These are phyloP conservation scores for Hemibagrus guttatus DNA, from an alignment of 2,797 vertebrate species.

Conservation along the genomic window DNA sequence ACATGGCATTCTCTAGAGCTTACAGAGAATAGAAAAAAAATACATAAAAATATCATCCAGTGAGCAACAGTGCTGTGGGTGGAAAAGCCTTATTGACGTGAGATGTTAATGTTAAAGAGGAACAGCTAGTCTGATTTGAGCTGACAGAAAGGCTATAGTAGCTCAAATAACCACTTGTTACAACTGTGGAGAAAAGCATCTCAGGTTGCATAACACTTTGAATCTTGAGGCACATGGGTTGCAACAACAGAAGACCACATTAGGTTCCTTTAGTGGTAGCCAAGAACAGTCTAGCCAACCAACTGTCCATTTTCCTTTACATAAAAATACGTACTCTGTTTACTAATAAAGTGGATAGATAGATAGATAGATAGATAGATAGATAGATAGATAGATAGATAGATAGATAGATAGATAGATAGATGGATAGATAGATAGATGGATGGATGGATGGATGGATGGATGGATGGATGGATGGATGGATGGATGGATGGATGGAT, in stretches of 20 bases:
- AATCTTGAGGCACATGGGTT: neutral
- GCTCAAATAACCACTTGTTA: neutral
- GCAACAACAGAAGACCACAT: neutral
- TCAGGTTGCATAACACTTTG: neutral
- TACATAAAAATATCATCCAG: too few species aligned
- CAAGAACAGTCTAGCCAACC: neutral
- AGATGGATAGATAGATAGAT: too few species aligned
- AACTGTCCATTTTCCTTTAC: neutral
- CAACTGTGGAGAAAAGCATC: neutral
- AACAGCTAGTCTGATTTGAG: neutral
- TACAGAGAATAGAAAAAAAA: neutral
- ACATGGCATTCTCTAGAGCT: neutral
- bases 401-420: too few species aligned
- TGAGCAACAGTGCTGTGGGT: neutral
- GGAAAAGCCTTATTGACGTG: neutral
- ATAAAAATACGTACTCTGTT: neutral
- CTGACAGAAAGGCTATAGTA: neutral
- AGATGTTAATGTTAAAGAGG: neutral
- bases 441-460: slow-evolving; percentile 3
- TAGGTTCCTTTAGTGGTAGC: neutral
- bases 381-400: neutral
- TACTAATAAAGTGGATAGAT: neutral
- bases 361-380: too few species aligned
- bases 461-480: neutral
- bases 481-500: too few species aligned